A percentile compares a stretch with the other conserved stretches of the same genome.
Evolutionary conservation across 2,797 vertebrate species (phyloP).

Genomic region (Chaetodon trifasciatus): DNA sequence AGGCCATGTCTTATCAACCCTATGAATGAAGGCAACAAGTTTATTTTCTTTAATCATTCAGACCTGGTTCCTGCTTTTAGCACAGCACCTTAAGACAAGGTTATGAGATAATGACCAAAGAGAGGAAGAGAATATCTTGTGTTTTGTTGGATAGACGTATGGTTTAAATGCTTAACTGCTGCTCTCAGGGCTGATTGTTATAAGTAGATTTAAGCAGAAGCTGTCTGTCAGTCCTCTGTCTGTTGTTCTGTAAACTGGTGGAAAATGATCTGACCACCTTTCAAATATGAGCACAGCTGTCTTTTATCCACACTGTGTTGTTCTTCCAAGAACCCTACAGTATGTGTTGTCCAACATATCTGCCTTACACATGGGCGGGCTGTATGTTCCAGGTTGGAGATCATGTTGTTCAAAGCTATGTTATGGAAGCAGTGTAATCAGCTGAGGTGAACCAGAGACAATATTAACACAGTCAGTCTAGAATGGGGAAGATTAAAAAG

Average conservation of each 20-base stretch:
- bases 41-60: conserved; percentile 39
- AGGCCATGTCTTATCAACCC: background rate
- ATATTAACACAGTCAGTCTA: background rate
- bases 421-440: conserved; percentile 12
- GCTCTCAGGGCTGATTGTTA: conserved; percentile 16
- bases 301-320: conserved; percentile 19
- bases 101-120: conserved; percentile 31
- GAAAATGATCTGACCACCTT: conserved; percentile 19
- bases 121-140: conserved; percentile 6
- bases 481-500: background rate
- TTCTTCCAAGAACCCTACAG: conserved; percentile 5
- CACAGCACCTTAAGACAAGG: conserved; percentile 36
- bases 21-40: conserved; percentile 11
- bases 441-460: background rate
- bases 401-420: background rate
- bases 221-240: conserved; percentile 9
- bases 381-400: conserved; percentile 6
- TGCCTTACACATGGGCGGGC: conserved; percentile 4
- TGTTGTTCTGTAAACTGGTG: conserved; percentile 25
- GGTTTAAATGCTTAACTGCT: conserved; percentile 34
- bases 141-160: conserved; percentile 42
- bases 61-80: conserved; percentile 25
- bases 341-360: conserved; percentile 11
- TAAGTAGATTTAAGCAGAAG: conserved; percentile 23
- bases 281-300: conserved; percentile 16